These are phyloP conservation scores for Drosophila serrata DNA, from an alignment of 1,140 invertebrate genomes.

Conservation along the genomic window DNA sequence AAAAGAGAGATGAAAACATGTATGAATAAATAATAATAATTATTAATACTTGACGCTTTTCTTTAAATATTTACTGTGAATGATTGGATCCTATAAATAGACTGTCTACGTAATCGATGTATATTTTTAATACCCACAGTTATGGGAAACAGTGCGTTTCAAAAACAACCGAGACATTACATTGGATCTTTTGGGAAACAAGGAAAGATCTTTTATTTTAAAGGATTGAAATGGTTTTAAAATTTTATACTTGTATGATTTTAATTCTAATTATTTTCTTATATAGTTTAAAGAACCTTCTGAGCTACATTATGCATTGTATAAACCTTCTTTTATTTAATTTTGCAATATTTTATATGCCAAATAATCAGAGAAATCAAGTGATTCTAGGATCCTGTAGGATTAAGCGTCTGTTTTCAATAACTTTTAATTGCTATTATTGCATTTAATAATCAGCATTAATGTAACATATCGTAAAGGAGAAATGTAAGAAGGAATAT, in stretches of 20 bases:
- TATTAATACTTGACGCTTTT: conserved; percentile 59
- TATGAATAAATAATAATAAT: conserved; percentile 79
- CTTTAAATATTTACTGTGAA: conserved; percentile 51
- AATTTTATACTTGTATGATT: not conserved
- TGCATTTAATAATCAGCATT: no score
- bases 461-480: not conserved
- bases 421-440: no score
- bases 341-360: no score
- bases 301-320: no score
- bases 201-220: not conserved
- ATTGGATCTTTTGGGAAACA: not conserved
- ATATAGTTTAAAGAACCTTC: no score
- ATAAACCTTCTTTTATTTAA: no score
- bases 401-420: no score
- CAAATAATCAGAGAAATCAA: no score
- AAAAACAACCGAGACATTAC: not conserved
- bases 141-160: conserved; percentile 42
- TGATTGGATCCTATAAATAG: conserved; percentile 74
- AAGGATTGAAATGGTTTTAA: not conserved
- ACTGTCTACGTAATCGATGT: conserved; percentile 71
- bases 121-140: conserved; percentile 69
- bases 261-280: no score
- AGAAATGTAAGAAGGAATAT: not conserved
- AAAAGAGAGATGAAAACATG: conserved; percentile 32
- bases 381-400: no score